Evolutionary conservation across 1,140 invertebrate genomes (phyloP).

Genomic region (Hermetia illucens): DNA sequence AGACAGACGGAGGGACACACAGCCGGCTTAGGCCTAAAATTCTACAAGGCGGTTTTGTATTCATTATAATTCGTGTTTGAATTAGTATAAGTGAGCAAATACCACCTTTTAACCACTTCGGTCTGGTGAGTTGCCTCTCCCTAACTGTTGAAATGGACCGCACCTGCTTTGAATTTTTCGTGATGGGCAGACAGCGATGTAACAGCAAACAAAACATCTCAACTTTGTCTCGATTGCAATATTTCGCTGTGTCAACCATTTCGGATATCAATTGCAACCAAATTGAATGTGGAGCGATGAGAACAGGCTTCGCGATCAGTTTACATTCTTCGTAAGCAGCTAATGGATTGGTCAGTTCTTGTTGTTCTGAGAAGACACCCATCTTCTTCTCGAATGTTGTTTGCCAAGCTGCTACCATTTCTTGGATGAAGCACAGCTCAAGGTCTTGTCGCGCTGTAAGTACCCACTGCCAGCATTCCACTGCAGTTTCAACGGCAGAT

Average conservation of each 20-base stretch:
- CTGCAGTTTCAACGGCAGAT: conserved; percentile 70
- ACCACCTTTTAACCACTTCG: too few species aligned
- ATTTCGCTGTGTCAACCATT: conserved; percentile 89
- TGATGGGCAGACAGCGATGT: conserved; percentile 78
- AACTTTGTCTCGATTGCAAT: conserved; percentile 89
- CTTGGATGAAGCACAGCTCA: conserved; percentile 74
- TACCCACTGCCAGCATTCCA: conserved; percentile 98
- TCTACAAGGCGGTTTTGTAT: too few species aligned
- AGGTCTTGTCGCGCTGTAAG: conserved; percentile 82
- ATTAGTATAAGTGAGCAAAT: too few species aligned
- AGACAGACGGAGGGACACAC: too few species aligned
- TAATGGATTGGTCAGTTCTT: conserved; percentile 61
- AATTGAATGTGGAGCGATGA: conserved; percentile 79
- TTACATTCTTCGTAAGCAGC: conserved; percentile 72
- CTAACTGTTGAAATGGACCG: conserved; percentile 78
- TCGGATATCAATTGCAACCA: conserved; percentile 95
- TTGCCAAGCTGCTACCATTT: conserved; percentile 85
- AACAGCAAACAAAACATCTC: conserved; percentile 80
- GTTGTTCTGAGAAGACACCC: conserved; percentile 70
- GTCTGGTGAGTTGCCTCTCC: too few species aligned
- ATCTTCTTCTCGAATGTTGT: conserved; percentile 72
- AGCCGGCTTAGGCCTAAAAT: too few species aligned
- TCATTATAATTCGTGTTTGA: too few species aligned
- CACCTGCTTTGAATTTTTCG: conserved; percentile 51
- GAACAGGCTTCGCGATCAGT: conserved; percentile 63